Conservation (phyloP, 2,888 invertebrate species). For the Nomada lathburiana region DNA sequence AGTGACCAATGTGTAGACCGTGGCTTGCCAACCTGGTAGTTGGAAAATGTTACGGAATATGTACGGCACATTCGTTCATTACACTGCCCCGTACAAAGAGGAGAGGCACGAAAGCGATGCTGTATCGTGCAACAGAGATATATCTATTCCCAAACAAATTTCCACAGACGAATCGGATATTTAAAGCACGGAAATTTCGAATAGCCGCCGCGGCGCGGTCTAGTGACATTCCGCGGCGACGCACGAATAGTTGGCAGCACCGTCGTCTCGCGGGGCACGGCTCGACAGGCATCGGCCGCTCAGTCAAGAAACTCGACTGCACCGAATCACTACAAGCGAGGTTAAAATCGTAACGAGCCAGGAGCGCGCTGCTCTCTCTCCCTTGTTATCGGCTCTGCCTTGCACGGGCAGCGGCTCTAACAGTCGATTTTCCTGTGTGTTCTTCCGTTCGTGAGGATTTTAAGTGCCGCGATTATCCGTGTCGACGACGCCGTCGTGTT, state of each 20-base stretch:
- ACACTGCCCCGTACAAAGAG: no score
- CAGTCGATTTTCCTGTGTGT: conserved; percentile 2
- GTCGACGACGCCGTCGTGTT: conserved; percentile 7
- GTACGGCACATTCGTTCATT: no score
- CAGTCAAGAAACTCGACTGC: conserved; percentile 82
- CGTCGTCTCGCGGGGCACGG: conserved; percentile 78
- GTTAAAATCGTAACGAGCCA: conserved; percentile 54
- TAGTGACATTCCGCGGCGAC: conserved; percentile 15
- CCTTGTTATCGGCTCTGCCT: conserved; percentile 40
- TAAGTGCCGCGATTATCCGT: conserved; percentile 12
- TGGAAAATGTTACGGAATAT: background rate
- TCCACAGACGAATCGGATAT: no score
- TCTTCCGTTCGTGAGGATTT: background rate
- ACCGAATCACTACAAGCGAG: conserved; percentile 77
- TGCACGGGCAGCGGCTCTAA: conserved; percentile 31
- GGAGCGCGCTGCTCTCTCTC: conserved; percentile 57
- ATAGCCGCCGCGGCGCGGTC: background rate
- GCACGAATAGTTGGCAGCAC: conserved; percentile 68
- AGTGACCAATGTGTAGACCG: conserved; percentile 28
- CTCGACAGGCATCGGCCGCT: conserved; percentile 75
- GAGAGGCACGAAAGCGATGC: no score
- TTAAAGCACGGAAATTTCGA: no score
- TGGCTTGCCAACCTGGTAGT: background rate
- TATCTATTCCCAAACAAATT: no score
- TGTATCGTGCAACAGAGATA: no score